Evolutionary conservation across 2,888 invertebrate species (phyloP).

Genomic region (Pristionchus japonicus): DNA sequence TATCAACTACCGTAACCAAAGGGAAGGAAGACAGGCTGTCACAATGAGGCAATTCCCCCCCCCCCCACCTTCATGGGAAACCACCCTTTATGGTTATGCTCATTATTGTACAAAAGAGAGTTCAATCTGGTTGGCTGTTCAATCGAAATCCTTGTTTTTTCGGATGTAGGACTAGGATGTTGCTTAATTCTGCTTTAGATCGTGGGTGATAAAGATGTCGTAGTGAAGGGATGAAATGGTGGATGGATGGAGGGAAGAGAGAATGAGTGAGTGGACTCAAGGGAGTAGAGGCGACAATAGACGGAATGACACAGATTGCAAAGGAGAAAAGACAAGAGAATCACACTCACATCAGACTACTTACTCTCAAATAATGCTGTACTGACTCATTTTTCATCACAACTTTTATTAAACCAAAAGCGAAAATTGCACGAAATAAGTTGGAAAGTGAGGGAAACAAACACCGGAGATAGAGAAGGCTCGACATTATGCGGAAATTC

Average conservation of each 20-base stretch:
- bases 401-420: neutral
- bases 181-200: neutral
- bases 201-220: neutral
- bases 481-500: neutral
- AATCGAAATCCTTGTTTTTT: neutral
- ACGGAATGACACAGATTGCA: conserved; percentile 4
- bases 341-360: neutral
- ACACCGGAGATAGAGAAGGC: conserved; percentile 21
- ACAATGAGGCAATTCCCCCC: neutral
- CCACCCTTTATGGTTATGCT: neutral
- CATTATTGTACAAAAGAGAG: neutral
- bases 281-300: conserved; percentile 41
- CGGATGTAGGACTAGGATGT: neutral
- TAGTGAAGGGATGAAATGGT: neutral
- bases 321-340: neutral
- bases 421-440: neutral
- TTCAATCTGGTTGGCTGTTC: neutral
- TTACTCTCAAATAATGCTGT: neutral
- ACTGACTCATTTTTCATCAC: neutral
- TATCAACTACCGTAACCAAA: conserved; percentile 39
- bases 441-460: conserved; percentile 9
- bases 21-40: conserved; percentile 3
- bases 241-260: neutral
- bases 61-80: neutral
- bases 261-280: conserved; percentile 22